Evolutionary conservation across 2,113 vertebrate genomes (phyloP).

Genomic region (Papio anubis): DNA sequence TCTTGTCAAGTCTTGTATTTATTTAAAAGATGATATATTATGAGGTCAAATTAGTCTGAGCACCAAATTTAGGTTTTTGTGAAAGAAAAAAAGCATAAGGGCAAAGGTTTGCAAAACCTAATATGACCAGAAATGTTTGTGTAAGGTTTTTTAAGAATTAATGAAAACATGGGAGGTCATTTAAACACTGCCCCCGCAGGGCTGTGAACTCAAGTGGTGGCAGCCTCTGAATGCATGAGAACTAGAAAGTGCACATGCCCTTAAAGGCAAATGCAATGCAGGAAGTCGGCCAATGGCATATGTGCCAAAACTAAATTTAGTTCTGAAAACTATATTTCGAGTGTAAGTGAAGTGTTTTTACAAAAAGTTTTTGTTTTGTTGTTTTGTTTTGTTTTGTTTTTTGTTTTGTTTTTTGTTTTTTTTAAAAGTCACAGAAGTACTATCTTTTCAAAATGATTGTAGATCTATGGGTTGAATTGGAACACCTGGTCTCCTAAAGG

Average conservation of each 20-base stretch:
- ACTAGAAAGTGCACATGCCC: constrained; percentile 45
- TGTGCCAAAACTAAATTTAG: constrained; percentile 73
- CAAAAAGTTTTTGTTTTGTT: not conserved
- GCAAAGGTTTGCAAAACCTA: constrained; percentile 64
- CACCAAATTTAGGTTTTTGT: constrained; percentile 67
- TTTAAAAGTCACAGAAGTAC: not conserved
- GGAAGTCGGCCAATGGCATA: constrained; percentile 50
- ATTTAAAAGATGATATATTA: constrained; percentile 72
- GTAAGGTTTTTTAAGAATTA: constrained; percentile 62
- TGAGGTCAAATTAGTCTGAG: constrained; percentile 63
- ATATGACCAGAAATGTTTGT: constrained; percentile 65
- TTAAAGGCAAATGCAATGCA: constrained; percentile 32
- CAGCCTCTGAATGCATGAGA: constrained; percentile 49
- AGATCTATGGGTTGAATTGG: not conserved
- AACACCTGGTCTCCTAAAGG: not conserved
- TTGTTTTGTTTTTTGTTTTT: not conserved
- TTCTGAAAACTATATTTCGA: constrained; percentile 61
- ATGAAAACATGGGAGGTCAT: constrained; percentile 63
- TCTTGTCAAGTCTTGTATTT: constrained; percentile 73
- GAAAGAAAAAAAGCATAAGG: constrained; percentile 53
- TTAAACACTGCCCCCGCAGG: constrained; percentile 41
- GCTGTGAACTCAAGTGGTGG: constrained; percentile 18
- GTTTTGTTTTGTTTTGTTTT: not conserved
- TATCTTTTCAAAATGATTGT: constrained; percentile 33
- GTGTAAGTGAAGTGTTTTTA: constrained; percentile 44